Conservation (phyloP, 2,888 invertebrate genomes). For the Diplazon laetatorius region DNA sequence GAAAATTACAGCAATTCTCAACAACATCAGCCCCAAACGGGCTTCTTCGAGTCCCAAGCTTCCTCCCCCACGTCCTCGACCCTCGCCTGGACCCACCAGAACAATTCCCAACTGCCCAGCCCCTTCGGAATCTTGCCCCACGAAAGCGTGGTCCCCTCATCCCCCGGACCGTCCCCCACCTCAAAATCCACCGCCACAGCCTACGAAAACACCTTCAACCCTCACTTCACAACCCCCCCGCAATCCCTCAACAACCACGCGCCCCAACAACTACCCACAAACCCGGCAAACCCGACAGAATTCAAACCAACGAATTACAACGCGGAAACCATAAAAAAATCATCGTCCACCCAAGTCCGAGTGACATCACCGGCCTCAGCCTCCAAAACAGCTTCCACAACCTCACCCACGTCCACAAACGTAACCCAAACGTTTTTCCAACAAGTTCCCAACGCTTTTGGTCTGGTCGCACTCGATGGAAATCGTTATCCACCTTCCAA, state of each 20-base stretch:
- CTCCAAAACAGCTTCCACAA: slow-evolving; percentile 83
- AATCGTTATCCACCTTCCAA: slow-evolving; percentile 84
- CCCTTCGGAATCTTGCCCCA: slow-evolving; percentile 91
- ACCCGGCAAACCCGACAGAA: slow-evolving; percentile 79
- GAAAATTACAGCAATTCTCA: slow-evolving; percentile 85
- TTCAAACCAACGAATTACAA: slow-evolving; percentile 74
- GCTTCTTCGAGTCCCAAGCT: slow-evolving; percentile 86
- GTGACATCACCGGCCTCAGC: slow-evolving; percentile 83
- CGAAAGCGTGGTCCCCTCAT: slow-evolving; percentile 89
- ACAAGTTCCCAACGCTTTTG: slow-evolving; percentile 86
- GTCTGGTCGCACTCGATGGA: slow-evolving; percentile 81
- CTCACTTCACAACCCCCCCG: slow-evolving; percentile 86
- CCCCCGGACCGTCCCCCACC: slow-evolving; percentile 85
- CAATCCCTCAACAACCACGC: slow-evolving; percentile 87
- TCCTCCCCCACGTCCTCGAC: slow-evolving; percentile 84
- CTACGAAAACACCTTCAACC: slow-evolving; percentile 88
- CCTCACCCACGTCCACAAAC: slow-evolving; percentile 83
- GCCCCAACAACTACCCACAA: slow-evolving; percentile 84
- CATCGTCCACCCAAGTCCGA: slow-evolving; percentile 80
- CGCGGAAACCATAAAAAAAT: slow-evolving; percentile 83
- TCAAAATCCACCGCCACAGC: slow-evolving; percentile 84
- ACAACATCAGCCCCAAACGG: slow-evolving; percentile 80
- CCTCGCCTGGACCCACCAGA: slow-evolving; percentile 89
- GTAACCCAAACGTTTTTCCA: slow-evolving; percentile 86
- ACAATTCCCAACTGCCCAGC: slow-evolving; percentile 86